These are phyloP conservation scores for Chelonus insularis DNA, from an alignment of 1,140 invertebrate genomes.

Conservation along the genomic window DNA sequence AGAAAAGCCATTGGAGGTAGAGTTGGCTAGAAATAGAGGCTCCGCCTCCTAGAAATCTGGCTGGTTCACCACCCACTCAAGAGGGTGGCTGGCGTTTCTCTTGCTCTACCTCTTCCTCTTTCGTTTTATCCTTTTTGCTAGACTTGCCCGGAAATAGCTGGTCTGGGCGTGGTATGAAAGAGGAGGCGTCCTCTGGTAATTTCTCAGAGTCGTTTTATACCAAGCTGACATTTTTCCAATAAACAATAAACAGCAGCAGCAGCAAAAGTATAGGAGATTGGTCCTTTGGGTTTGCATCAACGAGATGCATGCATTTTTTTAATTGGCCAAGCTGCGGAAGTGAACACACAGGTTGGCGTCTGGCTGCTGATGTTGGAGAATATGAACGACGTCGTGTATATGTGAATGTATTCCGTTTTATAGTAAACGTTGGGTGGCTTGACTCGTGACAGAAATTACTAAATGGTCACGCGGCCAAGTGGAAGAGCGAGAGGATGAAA, in stretches of 20 bases:
- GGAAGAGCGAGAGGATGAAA: constrained; percentile 28
- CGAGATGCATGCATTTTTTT: neutral
- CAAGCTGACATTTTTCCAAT: constrained; percentile 14
- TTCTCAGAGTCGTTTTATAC: constrained; percentile 38
- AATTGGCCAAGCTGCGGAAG: too few relatives aligned
- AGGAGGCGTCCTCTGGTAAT: constrained; percentile 39
- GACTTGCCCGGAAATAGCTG: neutral
- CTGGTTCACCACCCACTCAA: neutral
- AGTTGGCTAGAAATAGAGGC: constrained; percentile 53
- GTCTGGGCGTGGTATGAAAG: constrained; percentile 37
- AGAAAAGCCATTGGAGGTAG: too few relatives aligned
- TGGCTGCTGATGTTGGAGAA: too few relatives aligned
- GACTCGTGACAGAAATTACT: constrained; percentile 60
- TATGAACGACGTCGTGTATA: neutral
- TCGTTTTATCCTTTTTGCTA: constrained; percentile 16
- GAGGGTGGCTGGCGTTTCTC: constrained; percentile 8
- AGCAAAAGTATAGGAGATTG: too few relatives aligned
- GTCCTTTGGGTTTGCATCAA: neutral
- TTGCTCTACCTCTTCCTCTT: constrained; percentile 15
- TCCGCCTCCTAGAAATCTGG: constrained; percentile 52
- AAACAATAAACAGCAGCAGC: neutral
- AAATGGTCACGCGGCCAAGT: constrained; percentile 39
- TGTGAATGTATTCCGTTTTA: constrained; percentile 27
- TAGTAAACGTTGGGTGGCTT: constrained; percentile 34
- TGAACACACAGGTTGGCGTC: too few relatives aligned